phyloP scores from a whole-genome alignment of 2,113 vertebrate species.

The Prunella fulvescens region DNA sequence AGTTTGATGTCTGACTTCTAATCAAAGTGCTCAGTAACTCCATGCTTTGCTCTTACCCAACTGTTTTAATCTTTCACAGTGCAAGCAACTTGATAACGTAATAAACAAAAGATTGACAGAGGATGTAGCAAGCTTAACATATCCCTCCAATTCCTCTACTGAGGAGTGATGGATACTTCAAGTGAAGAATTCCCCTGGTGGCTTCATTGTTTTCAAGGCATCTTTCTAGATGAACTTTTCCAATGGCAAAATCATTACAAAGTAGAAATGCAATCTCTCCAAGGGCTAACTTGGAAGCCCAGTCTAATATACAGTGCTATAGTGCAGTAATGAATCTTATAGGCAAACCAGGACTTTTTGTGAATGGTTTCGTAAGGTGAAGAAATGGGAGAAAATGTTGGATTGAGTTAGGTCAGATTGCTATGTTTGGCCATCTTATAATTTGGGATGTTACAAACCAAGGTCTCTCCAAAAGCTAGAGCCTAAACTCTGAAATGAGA shows the following conservation, averaged over 20 bases:
- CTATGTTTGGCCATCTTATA: not conserved
- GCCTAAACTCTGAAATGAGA: not conserved
- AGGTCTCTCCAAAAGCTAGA: not conserved
- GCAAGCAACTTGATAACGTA: conserved; percentile 30
- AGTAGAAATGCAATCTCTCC: not conserved
- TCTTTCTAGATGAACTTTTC: conserved; percentile 11
- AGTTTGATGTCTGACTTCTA: conserved; percentile 50
- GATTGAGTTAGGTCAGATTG: not conserved
- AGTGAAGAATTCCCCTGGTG: not conserved
- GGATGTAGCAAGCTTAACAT: not conserved
- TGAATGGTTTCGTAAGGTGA: not conserved
- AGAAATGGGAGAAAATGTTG: not conserved
- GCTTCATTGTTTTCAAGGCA: not conserved
- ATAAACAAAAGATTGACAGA: conserved; percentile 50
- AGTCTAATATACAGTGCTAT: not conserved
- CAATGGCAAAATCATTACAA: conserved; percentile 22
- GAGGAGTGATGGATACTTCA: not conserved
- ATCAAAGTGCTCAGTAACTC: not conserved
- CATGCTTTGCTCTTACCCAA: conserved; percentile 20
- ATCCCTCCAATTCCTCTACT: not conserved
- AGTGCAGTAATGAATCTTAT: not conserved
- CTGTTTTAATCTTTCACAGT: conserved; percentile 53
- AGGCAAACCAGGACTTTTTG: not conserved
- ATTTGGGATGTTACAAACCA: not conserved
- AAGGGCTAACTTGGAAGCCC: not conserved